These are phyloP conservation scores for Sebastes wilsoni DNA, from an alignment of 2,797 vertebrate genomes.

Conservation along the genomic window DNA sequence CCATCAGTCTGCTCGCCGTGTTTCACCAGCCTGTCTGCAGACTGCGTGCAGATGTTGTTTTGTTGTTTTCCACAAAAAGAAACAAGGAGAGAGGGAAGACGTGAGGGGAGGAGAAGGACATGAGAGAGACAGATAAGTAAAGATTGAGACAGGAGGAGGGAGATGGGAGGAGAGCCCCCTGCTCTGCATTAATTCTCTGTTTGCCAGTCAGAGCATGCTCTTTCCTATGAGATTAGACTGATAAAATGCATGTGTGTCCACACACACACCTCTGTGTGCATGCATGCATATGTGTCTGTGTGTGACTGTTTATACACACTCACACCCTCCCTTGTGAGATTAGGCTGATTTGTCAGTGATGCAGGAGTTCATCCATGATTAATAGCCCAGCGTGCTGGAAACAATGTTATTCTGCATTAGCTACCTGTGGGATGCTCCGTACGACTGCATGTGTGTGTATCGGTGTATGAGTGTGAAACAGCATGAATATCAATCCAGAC, in stretches of 20 bases:
- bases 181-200: slow-evolving; percentile 79
- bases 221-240: slow-evolving; percentile 77
- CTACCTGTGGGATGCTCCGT: slow-evolving; percentile 78
- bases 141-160: slow-evolving; percentile 58
- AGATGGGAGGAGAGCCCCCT: slow-evolving; percentile 63
- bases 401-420: slow-evolving; percentile 83
- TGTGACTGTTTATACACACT: slow-evolving; percentile 44
- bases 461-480: slow-evolving; percentile 29
- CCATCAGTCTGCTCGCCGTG: slow-evolving; percentile 22
- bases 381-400: slow-evolving; percentile 81
- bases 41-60: slow-evolving; percentile 57
- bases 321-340: slow-evolving; percentile 77
- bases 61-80: slow-evolving; percentile 55
- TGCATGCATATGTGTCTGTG: slow-evolving; percentile 1
- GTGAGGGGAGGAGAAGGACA: slow-evolving; percentile 56
- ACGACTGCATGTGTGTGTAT: slow-evolving; percentile 58
- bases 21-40: slow-evolving; percentile 33
- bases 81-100: slow-evolving; percentile 23
- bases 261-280: slow-evolving; percentile 41
- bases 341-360: slow-evolving; percentile 85
- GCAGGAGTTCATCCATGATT: slow-evolving; percentile 87
- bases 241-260: slow-evolving; percentile 70
- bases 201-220: slow-evolving; percentile 80
- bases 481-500: slow-evolving; percentile 54
- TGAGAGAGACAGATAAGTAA: slow-evolving; percentile 64